Percentiles rank a stretch among this genome's conserved stretches.
phyloP scores from a whole-genome alignment of 23 tunicate genomes.

The Ciona savignyi region DNA sequence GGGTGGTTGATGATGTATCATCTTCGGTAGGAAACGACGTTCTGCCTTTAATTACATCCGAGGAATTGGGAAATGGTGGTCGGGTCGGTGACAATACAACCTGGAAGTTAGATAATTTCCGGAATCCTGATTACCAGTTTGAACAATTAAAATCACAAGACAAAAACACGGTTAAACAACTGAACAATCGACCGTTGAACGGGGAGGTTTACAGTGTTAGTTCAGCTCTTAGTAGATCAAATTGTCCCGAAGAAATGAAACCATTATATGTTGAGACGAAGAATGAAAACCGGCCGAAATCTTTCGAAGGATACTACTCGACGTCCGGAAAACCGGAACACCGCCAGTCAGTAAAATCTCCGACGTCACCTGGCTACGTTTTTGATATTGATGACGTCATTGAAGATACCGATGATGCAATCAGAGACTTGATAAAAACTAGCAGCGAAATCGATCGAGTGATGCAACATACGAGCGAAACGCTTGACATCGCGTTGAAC shows the following conservation, averaged over 20 bases:
- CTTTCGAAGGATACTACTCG: too few relatives aligned
- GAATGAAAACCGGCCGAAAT: too few relatives aligned
- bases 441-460: conserved; percentile 48
- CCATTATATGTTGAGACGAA: background rate
- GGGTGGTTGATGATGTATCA: background rate
- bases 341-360: background rate
- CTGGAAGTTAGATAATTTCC: too few relatives aligned
- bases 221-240: background rate
- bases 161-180: background rate
- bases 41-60: background rate
- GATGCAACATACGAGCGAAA: conserved; percentile 30
- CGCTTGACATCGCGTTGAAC: conserved; percentile 12
- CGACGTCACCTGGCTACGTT: conserved; percentile 10
- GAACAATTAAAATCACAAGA: too few relatives aligned
- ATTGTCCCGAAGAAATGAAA: background rate
- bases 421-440: conserved; percentile 38
- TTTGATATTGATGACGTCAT: conserved; percentile 57
- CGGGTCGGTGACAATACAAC: background rate
- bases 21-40: background rate
- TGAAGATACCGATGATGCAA: conserved; percentile 51
- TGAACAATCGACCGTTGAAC: background rate
- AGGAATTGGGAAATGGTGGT: background rate
- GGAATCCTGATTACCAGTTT: too few relatives aligned
- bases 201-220: background rate
- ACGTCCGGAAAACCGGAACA: background rate